Base-by-base conservation (phyloP, 2,113 vertebrate species). In the Oreochromis spilurus region DNA sequence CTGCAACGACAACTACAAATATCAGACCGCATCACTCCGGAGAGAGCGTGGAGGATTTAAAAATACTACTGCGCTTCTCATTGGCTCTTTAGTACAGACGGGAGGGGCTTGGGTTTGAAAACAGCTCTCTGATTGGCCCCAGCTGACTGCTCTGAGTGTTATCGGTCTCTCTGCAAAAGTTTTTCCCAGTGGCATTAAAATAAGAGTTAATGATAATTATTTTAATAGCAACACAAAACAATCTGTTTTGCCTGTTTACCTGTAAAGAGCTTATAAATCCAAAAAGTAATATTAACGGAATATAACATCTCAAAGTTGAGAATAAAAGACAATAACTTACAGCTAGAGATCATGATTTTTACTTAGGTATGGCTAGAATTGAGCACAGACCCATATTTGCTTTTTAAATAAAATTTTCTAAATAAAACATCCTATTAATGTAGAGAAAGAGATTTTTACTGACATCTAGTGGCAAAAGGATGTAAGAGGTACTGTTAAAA, bases 11-110 rank as follows among this genome's bases (percentile, higher is more conserved):
- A 52, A 14, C n/a, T 4, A 77, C 21, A 38, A 53, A 34, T 26
- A 87, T 10, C 11, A 48, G 8, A 21, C 6, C 17, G 5, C 13
- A 12, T 26, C 43, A 3, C 17, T 4, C 36, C 9, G 0, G 16
- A 16, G 29, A 7, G 17, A 72, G 57, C 78, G 6, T 86, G 92
- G 65, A 50, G 70, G 84, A 88, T 95, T 96, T 93, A 94, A 95
- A 95, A 96, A 90, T 6, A 50, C 3, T 31, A 2, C 77, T 0
- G 7, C 21, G 3, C 26, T 45, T 86, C 65, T 83, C 57, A 94
- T 95, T 96, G 94, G 94, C 60, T 87, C 53, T 5, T 90, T 21
- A 3, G 1, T 29, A 5, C 19, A 4, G 5, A n/a, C 2, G 53
- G 88, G 91, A 4, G 82, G 57, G 11, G 67, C 53, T 8, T 12